Base-by-base conservation (phyloP, 1,140 invertebrate species). In the Drosophila melanica region DNA sequence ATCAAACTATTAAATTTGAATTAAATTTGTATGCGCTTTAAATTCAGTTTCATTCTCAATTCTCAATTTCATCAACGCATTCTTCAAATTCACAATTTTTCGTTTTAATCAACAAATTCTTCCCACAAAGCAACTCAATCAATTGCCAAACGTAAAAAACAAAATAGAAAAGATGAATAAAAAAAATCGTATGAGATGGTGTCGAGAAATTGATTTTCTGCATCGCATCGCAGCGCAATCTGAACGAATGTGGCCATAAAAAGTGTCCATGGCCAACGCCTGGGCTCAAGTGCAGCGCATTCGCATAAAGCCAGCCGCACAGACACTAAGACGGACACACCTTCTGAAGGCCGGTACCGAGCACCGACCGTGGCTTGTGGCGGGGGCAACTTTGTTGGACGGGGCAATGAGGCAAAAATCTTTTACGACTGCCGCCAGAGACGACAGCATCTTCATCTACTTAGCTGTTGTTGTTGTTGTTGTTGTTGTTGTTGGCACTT, bases 121-220 rank as follows among this genome's bases (percentile, higher is more conserved):
- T 65, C n/a, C 60, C 50, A 70, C 67, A 11, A 58, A 71, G 27
- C 62, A 66, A 57, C 68, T 58, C 68, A 66, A 71, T 66, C 68
- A 51, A 65, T 48, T 37, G 53, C 62, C 62, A 20, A 66, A 58
- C 51, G 44, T 35, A 41, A 33, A 63, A 3, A 30, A 44, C n/a
- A 27, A 42, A 54, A 37, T 30, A 8, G n/a, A 54, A 42, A 14
- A 68, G 44, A 51, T 48, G 23, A 55, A 60, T 48, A 30, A 37
- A 74, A 37, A 74, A 60, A 57, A 23, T 66, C 33, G 23, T 27
- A 63, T 72, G 33, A 20, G 57, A 80, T 77, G 57, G 20, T 47
- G 63, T 20, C 27, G 55, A 73, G 71, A 81, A 85, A 81, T 85
- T 85, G 81, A 86, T 85, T 86, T 76, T 75, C 65, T 65, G 76